Conservation (phyloP, 2,113 vertebrate genomes). For the Apus apus region DNA sequence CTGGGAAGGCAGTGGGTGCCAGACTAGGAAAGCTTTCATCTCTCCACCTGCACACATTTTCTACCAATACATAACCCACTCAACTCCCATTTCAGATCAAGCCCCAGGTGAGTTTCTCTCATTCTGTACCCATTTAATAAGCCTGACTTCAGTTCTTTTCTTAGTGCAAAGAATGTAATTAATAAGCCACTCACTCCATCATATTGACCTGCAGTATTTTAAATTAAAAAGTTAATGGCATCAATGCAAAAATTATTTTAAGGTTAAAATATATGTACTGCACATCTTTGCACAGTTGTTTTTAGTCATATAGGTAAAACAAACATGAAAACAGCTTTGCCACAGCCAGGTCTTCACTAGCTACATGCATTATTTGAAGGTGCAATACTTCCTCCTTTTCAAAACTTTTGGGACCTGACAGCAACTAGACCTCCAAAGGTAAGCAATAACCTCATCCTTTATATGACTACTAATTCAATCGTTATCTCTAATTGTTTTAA, state of each 20-base stretch:
- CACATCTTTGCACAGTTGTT: not conserved
- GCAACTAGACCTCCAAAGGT: not conserved
- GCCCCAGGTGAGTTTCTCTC: not conserved
- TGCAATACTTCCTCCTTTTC: not conserved
- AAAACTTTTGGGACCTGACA: not conserved
- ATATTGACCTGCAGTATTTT: constrained; percentile 3
- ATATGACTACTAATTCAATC: not conserved
- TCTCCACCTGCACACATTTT: not conserved
- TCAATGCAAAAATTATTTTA: not conserved
- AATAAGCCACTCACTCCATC: constrained; percentile 8
- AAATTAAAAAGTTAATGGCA: constrained; percentile 36
- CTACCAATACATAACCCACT: not conserved
- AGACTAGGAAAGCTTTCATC: not conserved
- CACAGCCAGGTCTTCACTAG: not conserved
- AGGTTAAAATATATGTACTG: not conserved
- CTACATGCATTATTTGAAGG: not conserved
- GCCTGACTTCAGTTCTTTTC: constrained; percentile 17
- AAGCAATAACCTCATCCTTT: not conserved
- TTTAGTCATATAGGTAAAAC: not conserved
- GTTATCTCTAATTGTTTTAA: not conserved
- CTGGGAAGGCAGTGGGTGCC: not conserved
- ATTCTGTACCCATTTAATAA: constrained; percentile 62
- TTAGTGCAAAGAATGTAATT: constrained; percentile 48
- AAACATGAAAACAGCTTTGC: not conserved
- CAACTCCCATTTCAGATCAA: not conserved